Evolutionary conservation across 2,113 vertebrate species (phyloP).

Genomic region (Brevimyrus niger): DNA sequence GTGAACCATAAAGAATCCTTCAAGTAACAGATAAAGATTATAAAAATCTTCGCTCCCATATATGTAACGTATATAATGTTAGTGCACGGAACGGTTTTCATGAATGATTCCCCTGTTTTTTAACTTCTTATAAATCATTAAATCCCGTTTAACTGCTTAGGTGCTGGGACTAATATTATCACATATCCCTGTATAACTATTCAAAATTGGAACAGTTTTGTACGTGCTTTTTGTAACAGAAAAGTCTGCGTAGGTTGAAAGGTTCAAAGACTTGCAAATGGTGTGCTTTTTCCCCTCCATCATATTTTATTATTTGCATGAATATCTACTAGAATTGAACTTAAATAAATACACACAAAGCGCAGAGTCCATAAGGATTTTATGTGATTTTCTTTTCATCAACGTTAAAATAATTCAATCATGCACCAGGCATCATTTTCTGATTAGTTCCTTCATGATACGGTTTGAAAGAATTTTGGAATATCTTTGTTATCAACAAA

Average conservation of each 20-base stretch:
- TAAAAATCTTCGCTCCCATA: constrained; percentile 51
- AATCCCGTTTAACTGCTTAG: constrained; percentile 58
- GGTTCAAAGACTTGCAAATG: neutral
- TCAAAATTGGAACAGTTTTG: constrained; percentile 74
- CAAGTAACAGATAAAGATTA: constrained; percentile 40
- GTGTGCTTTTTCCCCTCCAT: neutral
- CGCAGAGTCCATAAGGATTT: neutral
- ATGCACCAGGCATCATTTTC: neutral
- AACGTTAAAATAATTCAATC: neutral
- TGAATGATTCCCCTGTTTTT: neutral
- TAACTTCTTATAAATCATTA: neutral
- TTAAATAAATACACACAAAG: neutral
- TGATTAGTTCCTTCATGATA: neutral
- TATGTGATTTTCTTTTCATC: neutral
- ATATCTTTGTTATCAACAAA: neutral
- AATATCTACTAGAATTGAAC: constrained; percentile 47
- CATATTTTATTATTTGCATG: constrained; percentile 11
- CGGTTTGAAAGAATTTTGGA: neutral
- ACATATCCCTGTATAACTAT: constrained; percentile 65
- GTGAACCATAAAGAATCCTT: neutral
- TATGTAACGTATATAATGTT: neutral
- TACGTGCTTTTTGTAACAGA: constrained; percentile 55
- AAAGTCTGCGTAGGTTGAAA: neutral
- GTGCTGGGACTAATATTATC: constrained; percentile 80
- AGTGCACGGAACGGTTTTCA: neutral